These are phyloP conservation scores for Aphelocoma coerulescens DNA, from an alignment of 2,113 vertebrate genomes.

Conservation along the genomic window DNA sequence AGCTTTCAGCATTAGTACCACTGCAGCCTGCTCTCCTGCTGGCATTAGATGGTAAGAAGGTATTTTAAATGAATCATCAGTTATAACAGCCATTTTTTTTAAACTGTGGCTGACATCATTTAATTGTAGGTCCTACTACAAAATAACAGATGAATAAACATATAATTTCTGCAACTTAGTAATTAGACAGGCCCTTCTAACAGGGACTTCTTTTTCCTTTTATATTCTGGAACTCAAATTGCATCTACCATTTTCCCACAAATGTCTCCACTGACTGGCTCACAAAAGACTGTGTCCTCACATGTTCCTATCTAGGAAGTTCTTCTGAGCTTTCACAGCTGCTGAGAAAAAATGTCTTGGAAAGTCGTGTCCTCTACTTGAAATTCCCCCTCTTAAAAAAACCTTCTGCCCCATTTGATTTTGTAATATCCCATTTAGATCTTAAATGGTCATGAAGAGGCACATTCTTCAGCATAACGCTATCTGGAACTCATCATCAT, in stretches of 20 bases:
- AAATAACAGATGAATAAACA: conserved; percentile 48
- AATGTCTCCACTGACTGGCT: neutral
- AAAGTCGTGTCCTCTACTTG: neutral
- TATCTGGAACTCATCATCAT: conserved; percentile 18
- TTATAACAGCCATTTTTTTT: conserved; percentile 15
- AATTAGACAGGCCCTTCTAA: conserved; percentile 12
- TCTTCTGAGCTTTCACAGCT: neutral
- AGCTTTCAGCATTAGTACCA: neutral
- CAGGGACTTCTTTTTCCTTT: conserved; percentile 9
- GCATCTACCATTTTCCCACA: neutral
- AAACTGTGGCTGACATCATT: conserved; percentile 23
- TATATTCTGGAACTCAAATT: neutral
- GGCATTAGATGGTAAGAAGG: neutral
- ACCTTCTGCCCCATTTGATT: neutral
- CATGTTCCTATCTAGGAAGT: neutral
- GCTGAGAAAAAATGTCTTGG: neutral
- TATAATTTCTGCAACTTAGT: conserved; percentile 36
- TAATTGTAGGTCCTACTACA: conserved; percentile 9
- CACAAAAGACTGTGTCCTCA: neutral
- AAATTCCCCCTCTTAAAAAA: conserved; percentile 27
- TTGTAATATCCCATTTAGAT: neutral
- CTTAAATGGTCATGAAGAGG: neutral
- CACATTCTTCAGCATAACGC: neutral
- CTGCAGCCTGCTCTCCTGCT: neutral
- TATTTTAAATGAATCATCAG: conserved; percentile 8